A percentile compares a stretch with the other conserved stretches of the same genome.
phyloP scores from a whole-genome alignment of 2,113 vertebrate genomes.

The Anarhynchus alexandrinus region DNA sequence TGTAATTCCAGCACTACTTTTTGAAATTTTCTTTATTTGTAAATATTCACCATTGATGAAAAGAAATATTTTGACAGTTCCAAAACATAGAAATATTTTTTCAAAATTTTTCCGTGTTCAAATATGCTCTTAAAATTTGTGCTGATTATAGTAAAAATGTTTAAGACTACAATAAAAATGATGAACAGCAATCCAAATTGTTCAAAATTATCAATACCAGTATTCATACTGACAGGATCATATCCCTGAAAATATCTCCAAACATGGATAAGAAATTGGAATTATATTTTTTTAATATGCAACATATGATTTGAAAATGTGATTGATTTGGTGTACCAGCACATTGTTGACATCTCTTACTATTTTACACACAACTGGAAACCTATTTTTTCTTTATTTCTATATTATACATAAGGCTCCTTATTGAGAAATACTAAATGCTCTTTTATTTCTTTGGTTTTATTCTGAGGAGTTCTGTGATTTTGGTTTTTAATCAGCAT shows the following conservation, averaged over 20 bases:
- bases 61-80: not conserved
- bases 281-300: not conserved
- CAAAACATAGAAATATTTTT: not conserved
- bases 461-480: not conserved
- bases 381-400: not conserved
- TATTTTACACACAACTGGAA: not conserved
- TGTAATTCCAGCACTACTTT: not conserved
- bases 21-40: not conserved
- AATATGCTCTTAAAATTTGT: not conserved
- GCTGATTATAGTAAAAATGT: not conserved
- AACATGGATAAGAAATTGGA: not conserved
- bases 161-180: not conserved
- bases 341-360: not conserved
- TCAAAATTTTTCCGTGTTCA: not conserved
- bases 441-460: not conserved
- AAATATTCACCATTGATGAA: not conserved
- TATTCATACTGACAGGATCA: not conserved
- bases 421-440: not conserved
- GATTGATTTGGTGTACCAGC: not conserved
- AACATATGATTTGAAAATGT: not conserved
- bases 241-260: not conserved
- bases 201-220: not conserved
- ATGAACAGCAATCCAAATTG: not conserved
- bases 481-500: not conserved
- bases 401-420: accelerated